Conservation (phyloP, 2,888 invertebrate species). For the Calephelis perditalis region DNA sequence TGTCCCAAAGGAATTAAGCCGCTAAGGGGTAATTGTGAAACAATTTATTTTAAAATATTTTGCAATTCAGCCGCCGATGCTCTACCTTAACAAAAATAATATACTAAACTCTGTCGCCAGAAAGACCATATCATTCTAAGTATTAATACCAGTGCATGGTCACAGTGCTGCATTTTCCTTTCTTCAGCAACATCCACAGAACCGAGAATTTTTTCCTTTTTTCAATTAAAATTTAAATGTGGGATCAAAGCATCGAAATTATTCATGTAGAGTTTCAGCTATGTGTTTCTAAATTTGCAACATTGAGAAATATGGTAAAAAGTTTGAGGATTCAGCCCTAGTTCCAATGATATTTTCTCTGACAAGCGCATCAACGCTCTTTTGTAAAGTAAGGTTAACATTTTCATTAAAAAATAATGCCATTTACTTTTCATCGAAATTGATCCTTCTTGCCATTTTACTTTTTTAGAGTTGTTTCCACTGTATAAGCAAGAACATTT, state of each 20-base stretch:
- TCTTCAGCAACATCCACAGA: slow-evolving; percentile 25
- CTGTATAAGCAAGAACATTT: slow-evolving; percentile 12
- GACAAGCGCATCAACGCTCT: slow-evolving; percentile 19
- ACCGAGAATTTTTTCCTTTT: slow-evolving; percentile 20
- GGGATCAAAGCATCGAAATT: slow-evolving; percentile 23
- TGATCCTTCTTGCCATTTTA: slow-evolving; percentile 22
- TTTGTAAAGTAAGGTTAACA: slow-evolving; percentile 22
- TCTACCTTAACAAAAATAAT: slow-evolving; percentile 34
- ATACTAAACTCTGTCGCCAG: slow-evolving; percentile 21
- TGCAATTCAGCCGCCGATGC: slow-evolving; percentile 24
- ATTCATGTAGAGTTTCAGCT: slow-evolving; percentile 21
- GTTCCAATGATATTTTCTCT: slow-evolving; percentile 14
- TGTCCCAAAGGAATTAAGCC: slow-evolving; percentile 27
- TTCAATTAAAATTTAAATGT: slow-evolving; percentile 21
- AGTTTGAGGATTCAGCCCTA: slow-evolving; percentile 16
- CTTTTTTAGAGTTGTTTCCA: slow-evolving; percentile 12
- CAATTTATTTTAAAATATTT: slow-evolving; percentile 30
- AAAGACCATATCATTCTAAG: slow-evolving; percentile 25
- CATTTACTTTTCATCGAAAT: slow-evolving; percentile 19
- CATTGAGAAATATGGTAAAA: slow-evolving; percentile 12
- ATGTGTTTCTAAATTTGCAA: slow-evolving; percentile 14
- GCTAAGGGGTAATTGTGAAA: slow-evolving; percentile 21
- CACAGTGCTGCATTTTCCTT: slow-evolving; percentile 1
- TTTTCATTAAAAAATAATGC: slow-evolving; percentile 18
- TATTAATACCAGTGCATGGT: slow-evolving; percentile 33